Base-by-base conservation (phyloP, 1,140 invertebrate genomes). In the Onthophagus taurus region DNA sequence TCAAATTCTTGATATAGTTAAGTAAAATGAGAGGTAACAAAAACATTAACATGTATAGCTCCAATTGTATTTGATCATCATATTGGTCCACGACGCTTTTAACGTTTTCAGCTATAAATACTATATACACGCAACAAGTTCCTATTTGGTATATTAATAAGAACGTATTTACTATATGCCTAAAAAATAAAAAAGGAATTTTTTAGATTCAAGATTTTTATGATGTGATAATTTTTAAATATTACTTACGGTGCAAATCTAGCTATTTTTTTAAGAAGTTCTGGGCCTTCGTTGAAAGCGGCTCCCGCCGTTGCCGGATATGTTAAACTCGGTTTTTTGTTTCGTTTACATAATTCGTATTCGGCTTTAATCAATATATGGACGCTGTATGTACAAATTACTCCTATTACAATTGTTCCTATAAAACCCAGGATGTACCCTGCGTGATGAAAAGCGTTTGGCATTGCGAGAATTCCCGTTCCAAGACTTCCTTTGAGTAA, bases 381-480 rank as follows among this genome's bases (percentile, higher is more conserved):
- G 55, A 89, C 85, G 53, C 83, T 85, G 61, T 86, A 87, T 4
- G 83, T 84, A 53, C 84, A 86, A 11, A 89, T 69, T 1, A 76
- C 45, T 1, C 82, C 85, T 47, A 89, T 81, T 1, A 83, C 48
- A 3, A 83, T 51, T 2, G 82, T 80, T 2, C 78, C 80, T 11
- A 82, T 55, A 1, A 74, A 58, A n/a, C 83, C 81, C 26, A 79
- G 60, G 0, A 74, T 45, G 43, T 87, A 76, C 23, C 89, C 89
- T 11, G 88, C 71, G 59, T 91, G 80, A 34, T 69, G 70, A 48
- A 92, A 82, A 0, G 89, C 89, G 55, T 80, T 76, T 2, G 89
- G 86, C 84, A 94, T 91, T 12, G 89, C 89, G 34, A 94, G 60
- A 31, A 94, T 86, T 4, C 90, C 89, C 0, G 89, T 92, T 4